A percentile compares a stretch with the other conserved stretches of the same genome.
These are phyloP conservation scores for Ciconia boyciana DNA, from an alignment of 2,113 vertebrate species.

Conservation along the genomic window DNA sequence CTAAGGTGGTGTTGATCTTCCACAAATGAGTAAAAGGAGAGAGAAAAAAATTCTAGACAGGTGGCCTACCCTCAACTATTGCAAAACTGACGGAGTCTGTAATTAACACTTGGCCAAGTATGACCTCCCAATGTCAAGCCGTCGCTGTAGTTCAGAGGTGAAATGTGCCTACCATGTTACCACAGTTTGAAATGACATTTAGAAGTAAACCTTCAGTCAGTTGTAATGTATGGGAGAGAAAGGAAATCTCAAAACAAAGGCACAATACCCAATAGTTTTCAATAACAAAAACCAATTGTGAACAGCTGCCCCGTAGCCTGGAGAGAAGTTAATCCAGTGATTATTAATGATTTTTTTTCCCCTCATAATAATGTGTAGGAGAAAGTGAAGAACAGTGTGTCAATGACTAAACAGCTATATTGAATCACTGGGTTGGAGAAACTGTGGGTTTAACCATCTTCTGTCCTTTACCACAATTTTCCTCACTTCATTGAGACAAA, in stretches of 20 bases:
- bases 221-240: not conserved
- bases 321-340: not conserved
- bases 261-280: not conserved
- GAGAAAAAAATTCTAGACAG: not conserved
- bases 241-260: not conserved
- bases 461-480: not conserved
- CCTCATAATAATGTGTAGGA: not conserved
- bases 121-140: not conserved
- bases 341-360: not conserved
- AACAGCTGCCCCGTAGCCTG: not conserved
- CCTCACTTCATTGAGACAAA: not conserved
- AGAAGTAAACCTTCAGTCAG: not conserved
- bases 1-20: not conserved
- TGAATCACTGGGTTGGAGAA: not conserved
- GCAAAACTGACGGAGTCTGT: not conserved
- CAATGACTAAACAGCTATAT: not conserved
- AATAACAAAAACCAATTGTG: not conserved
- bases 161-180: not conserved
- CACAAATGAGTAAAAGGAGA: not conserved
- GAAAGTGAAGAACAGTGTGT: not conserved
- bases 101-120: not conserved
- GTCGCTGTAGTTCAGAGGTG: not conserved
- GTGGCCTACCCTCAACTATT: not conserved
- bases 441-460: not conserved
- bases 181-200: not conserved